phyloP scores from a whole-genome alignment of 2,888 invertebrate genomes.

The Shargacucullia verbasci region DNA sequence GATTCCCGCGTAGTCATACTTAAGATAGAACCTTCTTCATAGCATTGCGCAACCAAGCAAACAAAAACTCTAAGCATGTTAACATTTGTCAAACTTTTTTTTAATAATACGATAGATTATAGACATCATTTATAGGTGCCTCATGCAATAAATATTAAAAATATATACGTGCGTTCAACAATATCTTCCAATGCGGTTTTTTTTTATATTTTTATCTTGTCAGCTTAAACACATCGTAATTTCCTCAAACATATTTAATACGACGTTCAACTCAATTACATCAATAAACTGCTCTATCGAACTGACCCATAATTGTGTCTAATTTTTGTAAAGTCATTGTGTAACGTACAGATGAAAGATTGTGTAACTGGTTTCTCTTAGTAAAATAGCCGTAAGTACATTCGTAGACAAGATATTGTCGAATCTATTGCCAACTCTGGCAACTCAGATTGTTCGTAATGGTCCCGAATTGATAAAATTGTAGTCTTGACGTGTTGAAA shows the following conservation, averaged over 20 bases:
- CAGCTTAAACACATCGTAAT: conserved; percentile 19
- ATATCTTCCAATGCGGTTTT: no score
- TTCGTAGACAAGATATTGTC: conserved; percentile 40
- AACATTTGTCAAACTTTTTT: no score
- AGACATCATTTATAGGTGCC: no score
- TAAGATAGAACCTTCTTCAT: background rate
- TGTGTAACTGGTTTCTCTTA: conserved; percentile 63
- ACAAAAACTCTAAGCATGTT: no score
- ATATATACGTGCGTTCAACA: no score
- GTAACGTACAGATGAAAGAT: conserved; percentile 45
- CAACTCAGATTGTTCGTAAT: conserved; percentile 25
- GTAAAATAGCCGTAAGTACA: conserved; percentile 36
- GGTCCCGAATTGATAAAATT: conserved; percentile 37
- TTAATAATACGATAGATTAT: no score
- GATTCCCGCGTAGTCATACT: background rate
- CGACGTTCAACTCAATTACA: conserved; percentile 26
- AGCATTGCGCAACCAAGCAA: background rate
- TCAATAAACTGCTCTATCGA: conserved; percentile 40
- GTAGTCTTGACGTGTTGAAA: background rate
- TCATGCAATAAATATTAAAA: no score
- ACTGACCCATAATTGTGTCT: conserved; percentile 37
- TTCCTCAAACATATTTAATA: conserved; percentile 39
- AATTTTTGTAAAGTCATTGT: conserved; percentile 44
- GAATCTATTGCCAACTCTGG: conserved; percentile 24
- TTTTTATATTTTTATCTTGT: conserved; percentile 15